phyloP scores from a whole-genome alignment of 2,113 vertebrate species.

The Dipodomys stephensi region DNA sequence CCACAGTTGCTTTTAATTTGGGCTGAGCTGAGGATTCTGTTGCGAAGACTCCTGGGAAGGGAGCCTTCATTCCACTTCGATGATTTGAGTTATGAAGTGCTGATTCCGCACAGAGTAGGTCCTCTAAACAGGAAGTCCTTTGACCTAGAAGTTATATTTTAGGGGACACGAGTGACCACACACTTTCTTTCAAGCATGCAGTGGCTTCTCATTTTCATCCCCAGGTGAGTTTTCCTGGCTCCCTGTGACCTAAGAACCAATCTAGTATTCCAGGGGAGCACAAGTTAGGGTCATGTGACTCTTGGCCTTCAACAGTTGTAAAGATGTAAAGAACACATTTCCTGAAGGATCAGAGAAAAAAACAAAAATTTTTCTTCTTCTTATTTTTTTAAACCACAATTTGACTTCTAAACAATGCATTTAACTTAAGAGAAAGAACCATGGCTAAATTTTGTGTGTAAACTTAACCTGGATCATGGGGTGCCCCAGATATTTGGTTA shows the following conservation, averaged over 20 bases:
- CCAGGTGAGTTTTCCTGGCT: neutral
- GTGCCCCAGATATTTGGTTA: neutral
- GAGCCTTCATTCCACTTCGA: neutral
- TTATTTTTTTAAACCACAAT: neutral
- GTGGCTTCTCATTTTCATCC: neutral
- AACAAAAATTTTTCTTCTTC: neutral
- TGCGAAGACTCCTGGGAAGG: conserved; percentile 25
- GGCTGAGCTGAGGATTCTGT: conserved; percentile 28
- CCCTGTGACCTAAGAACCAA: neutral
- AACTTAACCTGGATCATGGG: neutral
- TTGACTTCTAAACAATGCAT: neutral
- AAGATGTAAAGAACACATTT: neutral
- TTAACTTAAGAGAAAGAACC: neutral
- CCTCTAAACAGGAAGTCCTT: neutral
- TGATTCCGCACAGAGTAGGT: neutral
- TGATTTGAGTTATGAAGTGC: neutral
- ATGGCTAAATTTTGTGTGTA: neutral
- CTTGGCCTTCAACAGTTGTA: neutral
- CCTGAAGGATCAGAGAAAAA: conserved; percentile 14
- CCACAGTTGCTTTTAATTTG: conserved; percentile 71
- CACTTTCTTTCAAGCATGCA: neutral
- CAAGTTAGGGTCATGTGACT: neutral
- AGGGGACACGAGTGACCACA: neutral
- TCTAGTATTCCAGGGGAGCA: neutral
- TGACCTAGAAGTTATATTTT: conserved; percentile 8